Base-by-base conservation (phyloP, 2,797 vertebrate species). In the Chelidonichthys spinosus region DNA sequence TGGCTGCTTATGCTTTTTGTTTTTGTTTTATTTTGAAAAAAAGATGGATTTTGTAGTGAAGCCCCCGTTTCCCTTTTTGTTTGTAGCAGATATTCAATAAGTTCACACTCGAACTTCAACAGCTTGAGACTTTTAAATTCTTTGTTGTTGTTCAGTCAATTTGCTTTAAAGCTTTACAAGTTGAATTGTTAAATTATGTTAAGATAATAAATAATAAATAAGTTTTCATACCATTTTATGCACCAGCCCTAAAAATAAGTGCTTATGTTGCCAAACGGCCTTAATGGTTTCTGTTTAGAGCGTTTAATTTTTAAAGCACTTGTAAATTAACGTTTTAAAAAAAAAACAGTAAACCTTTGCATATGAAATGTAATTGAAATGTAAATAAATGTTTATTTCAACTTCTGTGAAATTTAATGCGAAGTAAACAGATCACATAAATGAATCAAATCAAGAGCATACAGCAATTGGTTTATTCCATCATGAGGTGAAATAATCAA, bases 381-480 rank as follows among this genome's bases (percentile, higher is more conserved):
- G 68, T 72, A 54, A 85, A 81, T 78, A 43, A 59, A 8, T 49
- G 0, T 25, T 25, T 25, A 53, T 46, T 62, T 69, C 56, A 56
- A 40, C 43, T 44, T 50, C 47, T 64, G 52, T 59, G 56, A 52
- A 18, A 33, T 13, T 10, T 17, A 72, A 72, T 70, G 69, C 54
- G 44, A 63, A 54, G 50, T 35, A 68, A 56, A 53, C 10, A 54
- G 17, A 6, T 65, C 72, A 63, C 49, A 52, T 59, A 13, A 89
- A 79, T 76, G 71, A 82, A 85, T 76, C 63, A 81, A 47, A 58
- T 50, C 3, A 7, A 69, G 49, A 74, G 59, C 70, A 84, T 76
- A 79, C 73, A 84, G 76, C 65, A 52, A 74, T 70, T 59, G 65
- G 77, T 94, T 94, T 94, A 94, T 94, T 94, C 83, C 87, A 89